These are phyloP conservation scores for Notarius quadriscutis DNA, from an alignment of 2,113 vertebrate species.

Conservation along the genomic window DNA sequence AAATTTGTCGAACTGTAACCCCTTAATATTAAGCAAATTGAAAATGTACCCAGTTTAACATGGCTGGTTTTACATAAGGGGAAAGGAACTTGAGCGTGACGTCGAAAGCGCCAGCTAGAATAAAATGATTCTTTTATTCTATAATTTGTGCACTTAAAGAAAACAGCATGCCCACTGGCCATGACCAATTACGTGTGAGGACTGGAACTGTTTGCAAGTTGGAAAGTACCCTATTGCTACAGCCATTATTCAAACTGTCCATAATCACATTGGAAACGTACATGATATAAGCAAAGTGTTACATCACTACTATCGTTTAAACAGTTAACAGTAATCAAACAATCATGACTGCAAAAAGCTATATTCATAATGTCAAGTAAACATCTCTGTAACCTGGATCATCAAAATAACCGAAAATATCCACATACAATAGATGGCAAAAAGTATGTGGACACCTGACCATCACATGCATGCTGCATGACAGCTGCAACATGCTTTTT, in stretches of 20 bases:
- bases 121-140: slow-evolving; percentile 19
- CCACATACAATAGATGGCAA: background rate
- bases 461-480: background rate
- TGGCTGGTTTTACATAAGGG: slow-evolving; percentile 38
- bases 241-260: background rate
- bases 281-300: background rate
- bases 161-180: slow-evolving; percentile 31
- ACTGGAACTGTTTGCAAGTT: slow-evolving; percentile 8
- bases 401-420: background rate
- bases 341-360: background rate
- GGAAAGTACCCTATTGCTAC: slow-evolving; percentile 13
- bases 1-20: slow-evolving; percentile 49
- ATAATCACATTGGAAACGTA: background rate
- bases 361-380: background rate
- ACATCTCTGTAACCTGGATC: slow-evolving; percentile 8
- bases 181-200: slow-evolving; percentile 42
- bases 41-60: slow-evolving; percentile 44
- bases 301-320: background rate
- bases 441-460: background rate
- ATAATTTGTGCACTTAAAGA: slow-evolving; percentile 31
- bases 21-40: slow-evolving; percentile 43
- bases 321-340: background rate
- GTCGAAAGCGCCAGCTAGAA: background rate
- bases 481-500: background rate
- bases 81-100: slow-evolving; percentile 31